Evolutionary conservation across 1,140 invertebrate genomes (phyloP).

Genomic region (Bradysia coprophila): DNA sequence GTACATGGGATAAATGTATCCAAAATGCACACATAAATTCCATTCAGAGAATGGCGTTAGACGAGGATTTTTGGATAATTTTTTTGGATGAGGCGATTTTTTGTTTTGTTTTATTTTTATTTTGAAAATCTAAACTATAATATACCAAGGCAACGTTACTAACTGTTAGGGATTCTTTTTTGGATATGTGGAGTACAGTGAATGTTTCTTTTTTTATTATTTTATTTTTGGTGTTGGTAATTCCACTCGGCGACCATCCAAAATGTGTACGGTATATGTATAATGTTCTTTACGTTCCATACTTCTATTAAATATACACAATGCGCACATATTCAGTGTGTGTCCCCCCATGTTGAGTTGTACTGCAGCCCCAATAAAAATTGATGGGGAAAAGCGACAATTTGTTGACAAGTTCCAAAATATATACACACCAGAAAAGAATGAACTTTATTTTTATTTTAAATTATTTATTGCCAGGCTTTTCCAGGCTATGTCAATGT

Average conservation of each 20-base stretch:
- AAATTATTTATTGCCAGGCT: no score
- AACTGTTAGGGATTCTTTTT: not conserved
- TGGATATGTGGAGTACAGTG: not conserved
- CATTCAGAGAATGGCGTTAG: no score
- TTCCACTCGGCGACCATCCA: not conserved
- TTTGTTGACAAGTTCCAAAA: not conserved
- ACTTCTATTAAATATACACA: not conserved
- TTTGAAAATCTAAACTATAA: not conserved
- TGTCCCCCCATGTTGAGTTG: not conserved
- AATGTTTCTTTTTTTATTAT: no score
- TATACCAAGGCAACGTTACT: not conserved
- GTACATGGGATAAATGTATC: not conserved
- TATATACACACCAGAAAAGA: no score
- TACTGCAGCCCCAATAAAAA: not conserved
- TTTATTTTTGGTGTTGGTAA: not conserved
- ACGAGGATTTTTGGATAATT: no score
- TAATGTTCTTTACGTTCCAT: not conserved
- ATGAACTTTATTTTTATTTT: no score
- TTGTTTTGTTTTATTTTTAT: no score
- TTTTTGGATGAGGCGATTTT: no score
- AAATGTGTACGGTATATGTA: no score
- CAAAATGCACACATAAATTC: not conserved
- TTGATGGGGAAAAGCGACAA: not conserved
- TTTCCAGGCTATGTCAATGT: no score
- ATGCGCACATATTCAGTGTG: not conserved